Conservation (phyloP, 92 coral and sea anemone species). For the Galaxea fascicularis region DNA sequence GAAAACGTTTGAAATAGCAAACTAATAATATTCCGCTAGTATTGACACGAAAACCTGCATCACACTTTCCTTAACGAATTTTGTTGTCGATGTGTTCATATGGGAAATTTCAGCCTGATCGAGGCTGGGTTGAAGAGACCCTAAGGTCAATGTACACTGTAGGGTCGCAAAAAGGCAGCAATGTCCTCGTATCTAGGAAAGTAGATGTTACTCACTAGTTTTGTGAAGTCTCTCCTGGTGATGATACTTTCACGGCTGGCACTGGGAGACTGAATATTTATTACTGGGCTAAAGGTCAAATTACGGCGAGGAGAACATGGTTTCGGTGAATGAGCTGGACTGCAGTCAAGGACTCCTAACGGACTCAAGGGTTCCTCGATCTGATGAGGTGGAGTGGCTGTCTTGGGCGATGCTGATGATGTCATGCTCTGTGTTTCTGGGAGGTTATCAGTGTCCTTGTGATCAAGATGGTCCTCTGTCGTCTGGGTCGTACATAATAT, state of each 20-base stretch:
- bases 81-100: no score
- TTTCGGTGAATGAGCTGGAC: constrained; percentile 12
- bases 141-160: neutral
- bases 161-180: neutral
- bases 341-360: constrained; percentile 4
- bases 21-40: constrained; percentile 11
- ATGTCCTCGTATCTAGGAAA: constrained; percentile 12
- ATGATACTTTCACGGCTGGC: constrained; percentile 15
- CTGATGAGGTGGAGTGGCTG: constrained; percentile 12
- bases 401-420: constrained; percentile 18
- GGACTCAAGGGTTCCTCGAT: constrained; percentile 5
- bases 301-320: constrained; percentile 9
- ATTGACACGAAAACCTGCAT: neutral
- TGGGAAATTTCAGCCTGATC: no score
- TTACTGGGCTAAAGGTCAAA: constrained; percentile 18
- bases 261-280: constrained; percentile 16
- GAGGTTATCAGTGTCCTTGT: neutral
- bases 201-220: constrained; percentile 29
- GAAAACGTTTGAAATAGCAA: no score
- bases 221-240: constrained; percentile 23
- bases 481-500: constrained; percentile 23
- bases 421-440: constrained; percentile 12
- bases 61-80: neutral
- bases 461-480: constrained; percentile 9
- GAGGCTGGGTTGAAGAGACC: constrained; percentile 1